Evolutionary conservation across 37 sponge, comb jelly and placozoan genomes (phyloP), one percentile per base, ranked within the genome.

Genomic region (Theonella swinhoei): DNA sequence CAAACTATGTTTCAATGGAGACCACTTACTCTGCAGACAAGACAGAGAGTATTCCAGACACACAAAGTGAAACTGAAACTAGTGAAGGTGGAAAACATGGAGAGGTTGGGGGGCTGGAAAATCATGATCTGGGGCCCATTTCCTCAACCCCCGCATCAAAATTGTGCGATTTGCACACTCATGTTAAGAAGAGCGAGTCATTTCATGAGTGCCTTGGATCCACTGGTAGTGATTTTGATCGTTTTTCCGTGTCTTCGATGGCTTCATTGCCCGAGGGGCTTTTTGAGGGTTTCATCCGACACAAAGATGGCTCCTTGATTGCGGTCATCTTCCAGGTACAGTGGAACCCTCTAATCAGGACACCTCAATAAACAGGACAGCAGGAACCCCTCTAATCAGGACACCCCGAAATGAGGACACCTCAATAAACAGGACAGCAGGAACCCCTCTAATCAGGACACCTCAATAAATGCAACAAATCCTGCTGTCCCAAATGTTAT

Each of bases 301-400:
- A 96, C 80, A 96, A 94, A 72, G 94, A 94, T 66, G 97, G 94
- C 0, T 86, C 94, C 25, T 71, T 88, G 19, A 61, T 96, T 34
- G 67, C 87, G 1, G 74, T 96, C 0, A 68, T 88, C 26, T 91
- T 95, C 28, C 89, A 95, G 80, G 94, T 92, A n/a, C n/a, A n/a
- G n/a, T n/a, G n/a, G n/a, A n/a, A n/a, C n/a, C n/a, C n/a, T n/a
- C n/a, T n/a, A n/a, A n/a, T n/a, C n/a, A n/a, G n/a, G n/a, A n/a
- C n/a, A n/a, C n/a, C n/a, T n/a, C n/a, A n/a, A n/a, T n/a, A n/a
- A n/a, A n/a, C n/a, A n/a, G n/a, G n/a, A n/a, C n/a, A n/a, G n/a
- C n/a, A n/a, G n/a, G n/a, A n/a, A n/a, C n/a, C n/a, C n/a, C n/a
- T n/a, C n/a, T n/a, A n/a, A n/a, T n/a, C n/a, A n/a, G n/a, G n/a